Evolutionary conservation across 2,888 invertebrate genomes (phyloP), one percentile per base, ranked within the genome.

Genomic region (Sipha maydis): DNA sequence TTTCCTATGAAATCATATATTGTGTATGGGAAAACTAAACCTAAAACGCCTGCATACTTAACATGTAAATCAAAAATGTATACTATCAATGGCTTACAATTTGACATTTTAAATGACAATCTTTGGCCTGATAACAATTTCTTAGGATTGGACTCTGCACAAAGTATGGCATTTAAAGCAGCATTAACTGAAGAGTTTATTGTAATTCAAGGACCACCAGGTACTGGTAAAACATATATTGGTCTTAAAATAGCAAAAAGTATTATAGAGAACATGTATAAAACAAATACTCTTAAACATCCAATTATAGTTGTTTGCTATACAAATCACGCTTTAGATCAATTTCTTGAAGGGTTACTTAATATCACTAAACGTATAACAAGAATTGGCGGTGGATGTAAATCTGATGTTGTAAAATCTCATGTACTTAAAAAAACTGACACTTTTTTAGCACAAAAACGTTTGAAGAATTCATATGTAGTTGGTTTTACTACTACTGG

Each of bases 241-340:
- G 97, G 97, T 0, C 92, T 96, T 67, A 95, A 95, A 93, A 94
- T 97, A 48, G 94, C 95, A 0, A 93, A 94, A 85, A 93, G 69
- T 69, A 85, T 85, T 71, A 85, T 85, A 71, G 85, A 85, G 11
- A 89, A 89, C 94, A 0, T 91, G 97, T 56, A 91, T 96, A 1
- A 92, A 93, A 89, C 96, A 96, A 91, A 91, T 76, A 89, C 90
- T 11, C 90, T 93, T 17, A 92, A 92, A n/a, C 92, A 92, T 4
- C 95, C 96, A 0, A 95, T 97, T 91, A 92, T 97, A 17, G 93
- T 97, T 0, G 94, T 97, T 38, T 96, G 96, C 91, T 96, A 95
- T 91, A 97, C 97, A 19, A 97, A 97, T 92, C 96, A 97, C 91
- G 97, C 97, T 14, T 92, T 97, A 77, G 97, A 97, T 92, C 96